Percentiles rank a stretch among this genome's conserved stretches.
These are phyloP conservation scores for Molanna angustata DNA, from an alignment of 2,888 invertebrate species.

Conservation along the genomic window DNA sequence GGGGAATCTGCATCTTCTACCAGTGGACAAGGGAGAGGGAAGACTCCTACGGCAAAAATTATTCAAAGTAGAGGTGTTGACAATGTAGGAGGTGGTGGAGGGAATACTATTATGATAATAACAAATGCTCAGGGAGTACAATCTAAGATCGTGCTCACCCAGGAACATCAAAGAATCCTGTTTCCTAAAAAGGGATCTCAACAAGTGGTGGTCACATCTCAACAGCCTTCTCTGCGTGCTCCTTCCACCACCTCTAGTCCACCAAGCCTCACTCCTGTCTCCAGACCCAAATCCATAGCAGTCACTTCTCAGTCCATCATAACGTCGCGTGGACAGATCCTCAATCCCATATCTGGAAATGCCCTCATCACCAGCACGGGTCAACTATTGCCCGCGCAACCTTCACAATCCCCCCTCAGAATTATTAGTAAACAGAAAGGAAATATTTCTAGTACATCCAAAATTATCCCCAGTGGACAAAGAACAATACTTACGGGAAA, in stretches of 20 bases:
- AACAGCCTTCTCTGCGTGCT: slow-evolving; percentile 9
- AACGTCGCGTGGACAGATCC: slow-evolving; percentile 29
- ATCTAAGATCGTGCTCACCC: slow-evolving; percentile 58
- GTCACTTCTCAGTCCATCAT: slow-evolving; percentile 34
- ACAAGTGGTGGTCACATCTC: slow-evolving; percentile 22
- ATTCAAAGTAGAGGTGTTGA: slow-evolving; percentile 26
- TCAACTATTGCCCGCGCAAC: slow-evolving; percentile 24
- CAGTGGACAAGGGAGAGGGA: slow-evolving; percentile 43
- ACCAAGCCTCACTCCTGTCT: slow-evolving; percentile 10
- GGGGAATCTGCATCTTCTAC: slow-evolving; percentile 16
- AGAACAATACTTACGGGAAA: slow-evolving; percentile 46
- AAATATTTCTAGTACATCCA: slow-evolving; percentile 30
- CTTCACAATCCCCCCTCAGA: slow-evolving; percentile 39
- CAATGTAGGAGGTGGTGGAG: slow-evolving; percentile 37
- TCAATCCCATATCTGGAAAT: slow-evolving; percentile 35
- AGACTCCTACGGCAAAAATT: slow-evolving; percentile 38
- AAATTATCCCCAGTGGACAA: slow-evolving; percentile 37
- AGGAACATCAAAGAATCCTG: slow-evolving; percentile 59
- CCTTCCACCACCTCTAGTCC: neutral
- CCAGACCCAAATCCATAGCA: slow-evolving; percentile 25
- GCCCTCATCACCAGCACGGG: slow-evolving; percentile 26
- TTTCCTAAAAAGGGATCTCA: slow-evolving; percentile 47
- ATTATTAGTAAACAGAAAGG: slow-evolving; percentile 48
- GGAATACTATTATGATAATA: slow-evolving; percentile 61
- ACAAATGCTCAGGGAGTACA: slow-evolving; percentile 62